Percentiles rank a stretch among this genome's conserved stretches.
Conservation (phyloP, 2,888 invertebrate genomes). For the Lutraria lutraria region DNA sequence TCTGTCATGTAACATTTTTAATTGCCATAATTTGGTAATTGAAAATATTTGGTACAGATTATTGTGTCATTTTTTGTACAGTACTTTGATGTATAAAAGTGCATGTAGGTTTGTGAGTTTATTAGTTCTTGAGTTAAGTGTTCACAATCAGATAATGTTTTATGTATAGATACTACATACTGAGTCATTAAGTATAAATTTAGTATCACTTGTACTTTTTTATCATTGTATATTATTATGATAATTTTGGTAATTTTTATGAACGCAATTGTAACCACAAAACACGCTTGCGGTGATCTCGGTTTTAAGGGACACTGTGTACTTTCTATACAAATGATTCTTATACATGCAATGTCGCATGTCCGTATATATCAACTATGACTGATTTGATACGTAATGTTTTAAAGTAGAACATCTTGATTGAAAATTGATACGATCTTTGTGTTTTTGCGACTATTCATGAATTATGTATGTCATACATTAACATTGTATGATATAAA, state of each 20-base stretch:
- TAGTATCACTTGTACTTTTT: slow-evolving; percentile 23
- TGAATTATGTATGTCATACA: slow-evolving; percentile 15
- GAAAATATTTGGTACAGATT: neutral
- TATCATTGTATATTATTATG: neutral
- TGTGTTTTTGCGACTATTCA: neutral
- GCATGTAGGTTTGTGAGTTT: neutral
- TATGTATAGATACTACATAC: neutral
- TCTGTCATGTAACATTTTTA: neutral
- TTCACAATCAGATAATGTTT: neutral
- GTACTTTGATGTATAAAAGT: neutral
- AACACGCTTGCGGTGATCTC: neutral
- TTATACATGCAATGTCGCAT: slow-evolving; percentile 3
- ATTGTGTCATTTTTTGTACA: neutral
- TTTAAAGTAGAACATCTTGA: neutral
- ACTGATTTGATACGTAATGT: slow-evolving; percentile 2
- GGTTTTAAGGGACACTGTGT: neutral
- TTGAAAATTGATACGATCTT: neutral
- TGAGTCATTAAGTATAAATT: neutral
- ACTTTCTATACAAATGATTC: neutral
- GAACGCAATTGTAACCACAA: neutral
- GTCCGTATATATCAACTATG: neutral
- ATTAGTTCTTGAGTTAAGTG: neutral
- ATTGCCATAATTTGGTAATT: neutral
- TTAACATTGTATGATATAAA: slow-evolving; percentile 8
- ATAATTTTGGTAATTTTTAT: neutral